Evolutionary conservation across 2,797 vertebrate species (phyloP), one percentile per base, ranked within the genome.

Genomic region (Pterois miles): DNA sequence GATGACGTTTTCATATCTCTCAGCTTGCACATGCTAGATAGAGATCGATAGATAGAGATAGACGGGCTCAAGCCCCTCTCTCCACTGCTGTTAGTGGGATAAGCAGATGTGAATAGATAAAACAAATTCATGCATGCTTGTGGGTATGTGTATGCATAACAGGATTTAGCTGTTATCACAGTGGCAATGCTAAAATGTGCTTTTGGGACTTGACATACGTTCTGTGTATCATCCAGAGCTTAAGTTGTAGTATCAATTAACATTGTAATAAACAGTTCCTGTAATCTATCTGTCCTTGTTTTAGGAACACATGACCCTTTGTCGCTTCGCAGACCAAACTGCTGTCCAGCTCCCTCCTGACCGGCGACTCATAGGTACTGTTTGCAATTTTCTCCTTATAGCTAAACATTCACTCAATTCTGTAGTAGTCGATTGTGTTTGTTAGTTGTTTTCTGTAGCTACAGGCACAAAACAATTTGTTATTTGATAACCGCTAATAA

Each of bases 251-350:
- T 23, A 16, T 60, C 31, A 8, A 38, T 60, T 22, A 29, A 43
- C 11, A 3, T 7, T 25, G 13, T 13, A 33, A 12, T 33, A 11
- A 78, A 29, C 25, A 6, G 18, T 29, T 38, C 18, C 13, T 71
- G 14, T 31, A 16, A n/a, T 54, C 2, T 34, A 18, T 65, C 33
- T 80, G 6, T 72, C 48, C 7, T 73, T 70, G 25, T 83, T 89
- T 65, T 84, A 99, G 98, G 98, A 99, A 84, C 98, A 99, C 93
- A 99, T 99, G 98, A 93, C 98, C 62, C 95, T 99, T 36, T 99
- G 98, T 92, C 96, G 98, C 82, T 99, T 99, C 82, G 98, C 98
- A 3, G 98, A 99, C 93, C 98, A 99, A 93, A 99, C 98, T 48
- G 97, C 96, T 58, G 93, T 94, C 77, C 97, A 98, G 94, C 96